Evolutionary conservation across 2,888 invertebrate genomes (phyloP), one percentile per base, ranked within the genome.

Genomic region (Caenorhabditis zanzibari): DNA sequence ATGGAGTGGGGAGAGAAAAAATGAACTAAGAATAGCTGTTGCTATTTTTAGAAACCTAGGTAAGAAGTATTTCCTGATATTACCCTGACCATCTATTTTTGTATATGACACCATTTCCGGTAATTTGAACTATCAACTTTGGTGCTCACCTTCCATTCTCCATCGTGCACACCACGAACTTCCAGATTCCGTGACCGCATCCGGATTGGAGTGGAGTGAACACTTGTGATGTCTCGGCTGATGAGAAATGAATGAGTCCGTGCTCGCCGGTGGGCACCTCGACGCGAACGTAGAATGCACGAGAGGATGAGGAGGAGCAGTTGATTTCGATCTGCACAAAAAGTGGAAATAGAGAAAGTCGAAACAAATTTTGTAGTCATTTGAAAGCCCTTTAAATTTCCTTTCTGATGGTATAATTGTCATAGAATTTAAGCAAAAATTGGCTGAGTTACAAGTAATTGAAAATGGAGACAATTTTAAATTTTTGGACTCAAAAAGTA

Each of bases 171-270:
- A 90, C 85, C 32, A 81, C 73, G 76, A 90, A 84, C 28, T 74
- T 85, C 90, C 90, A 90, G 41, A 74, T 61, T 49, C 90, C 90
- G 64, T 90, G 90, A 12, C 90, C 90, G 59, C 89, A 90, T 56
- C 89, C 89, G 24, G 71, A 56, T 41, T 81, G 80, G 14, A 72
- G 64, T 14, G 90, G 89, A 19, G 86, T 81, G 84, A 90, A 90
- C 22, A 72, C 68, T 56, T 82, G 80, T 16, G 88, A 69, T 5
- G 77, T 44, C 0, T 86, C 88, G 4, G 64, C 35, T 19, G 77
- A 12, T 3, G 82, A 79, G 85, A 90, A 90, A 32, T 79, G 58
- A 75, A 89, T 74, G 38, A 75, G 38, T 0, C 84, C 88, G 14
- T 79, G 59, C 61, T 90, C 90, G 28, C 89, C 89, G 19, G 85